Percentiles rank a stretch among this genome's conserved stretches.
Conservation (phyloP, 2,113 vertebrate species). For the Campylomormyrus numenius region DNA sequence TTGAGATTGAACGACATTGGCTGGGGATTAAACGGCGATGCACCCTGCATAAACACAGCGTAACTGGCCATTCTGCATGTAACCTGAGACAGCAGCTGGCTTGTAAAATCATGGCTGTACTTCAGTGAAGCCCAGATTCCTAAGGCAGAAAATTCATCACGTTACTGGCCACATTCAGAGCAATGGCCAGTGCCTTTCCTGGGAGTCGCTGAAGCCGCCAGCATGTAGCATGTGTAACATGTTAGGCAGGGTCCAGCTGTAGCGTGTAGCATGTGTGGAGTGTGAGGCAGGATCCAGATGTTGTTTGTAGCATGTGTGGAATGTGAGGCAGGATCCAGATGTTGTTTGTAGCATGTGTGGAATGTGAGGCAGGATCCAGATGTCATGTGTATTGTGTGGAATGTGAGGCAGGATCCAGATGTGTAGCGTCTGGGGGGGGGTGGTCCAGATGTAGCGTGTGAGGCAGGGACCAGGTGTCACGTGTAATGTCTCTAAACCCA, state of each 20-base stretch:
- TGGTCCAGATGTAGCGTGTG: not conserved
- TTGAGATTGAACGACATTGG: not conserved
- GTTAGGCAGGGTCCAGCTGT: not conserved
- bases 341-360: too few relatives aligned
- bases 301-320: too few relatives aligned
- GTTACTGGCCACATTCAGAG: not conserved
- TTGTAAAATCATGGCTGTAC: not conserved
- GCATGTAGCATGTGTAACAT: not conserved
- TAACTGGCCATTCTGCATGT: not conserved
- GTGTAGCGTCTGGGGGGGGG: not conserved
- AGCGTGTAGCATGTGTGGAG: not conserved
- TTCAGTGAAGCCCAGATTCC: not conserved
- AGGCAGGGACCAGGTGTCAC: not conserved
- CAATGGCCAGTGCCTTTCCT: not conserved
- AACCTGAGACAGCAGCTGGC: slow-evolving; percentile 15
- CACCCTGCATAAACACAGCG: not conserved
- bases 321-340: not conserved
- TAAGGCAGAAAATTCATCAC: not conserved
- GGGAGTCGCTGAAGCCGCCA: not conserved
- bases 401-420: not conserved
- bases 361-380: not conserved
- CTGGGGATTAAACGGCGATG: not conserved
- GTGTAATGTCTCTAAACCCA: not conserved
- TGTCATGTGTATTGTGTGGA: not conserved
- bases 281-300: not conserved